These are phyloP conservation scores for Yoshiicerus persimilis DNA, from an alignment of 1,140 invertebrate genomes.

Conservation along the genomic window DNA sequence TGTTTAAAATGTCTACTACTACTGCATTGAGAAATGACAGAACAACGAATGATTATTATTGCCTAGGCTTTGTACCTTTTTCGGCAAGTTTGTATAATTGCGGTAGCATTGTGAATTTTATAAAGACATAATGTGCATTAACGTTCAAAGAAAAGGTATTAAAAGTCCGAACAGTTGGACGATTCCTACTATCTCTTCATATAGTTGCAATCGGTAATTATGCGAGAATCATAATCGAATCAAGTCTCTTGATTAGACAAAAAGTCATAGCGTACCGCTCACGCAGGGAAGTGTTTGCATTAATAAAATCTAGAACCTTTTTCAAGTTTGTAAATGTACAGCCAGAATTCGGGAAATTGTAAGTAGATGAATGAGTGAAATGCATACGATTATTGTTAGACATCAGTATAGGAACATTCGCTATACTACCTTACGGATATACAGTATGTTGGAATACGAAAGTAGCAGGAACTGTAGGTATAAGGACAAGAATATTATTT, in stretches of 20 bases:
- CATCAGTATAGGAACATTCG: too few species aligned
- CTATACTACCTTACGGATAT: too few species aligned
- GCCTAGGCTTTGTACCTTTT: neutral
- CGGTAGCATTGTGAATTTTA: too few species aligned
- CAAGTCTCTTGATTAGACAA: neutral
- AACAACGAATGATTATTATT: neutral
- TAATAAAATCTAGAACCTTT: neutral
- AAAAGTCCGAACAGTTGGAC: neutral
- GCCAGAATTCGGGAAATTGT: neutral
- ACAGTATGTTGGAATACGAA: too few species aligned
- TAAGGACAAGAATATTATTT: neutral
- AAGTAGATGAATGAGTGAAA: neutral
- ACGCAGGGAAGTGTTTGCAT: neutral
- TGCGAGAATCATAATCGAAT: neutral
- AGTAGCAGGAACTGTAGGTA: neutral
- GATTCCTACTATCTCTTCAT: too few species aligned
- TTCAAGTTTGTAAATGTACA: neutral
- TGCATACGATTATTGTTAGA: too few species aligned
- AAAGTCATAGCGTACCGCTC: neutral
- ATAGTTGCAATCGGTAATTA: neutral
- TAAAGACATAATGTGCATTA: neutral
- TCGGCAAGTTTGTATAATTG: neutral
- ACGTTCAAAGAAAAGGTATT: neutral
- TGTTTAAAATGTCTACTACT: neutral
- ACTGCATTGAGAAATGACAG: too few species aligned